These are phyloP conservation scores for Chrysolina americana DNA, from an alignment of 2,888 invertebrate genomes.

Conservation along the genomic window DNA sequence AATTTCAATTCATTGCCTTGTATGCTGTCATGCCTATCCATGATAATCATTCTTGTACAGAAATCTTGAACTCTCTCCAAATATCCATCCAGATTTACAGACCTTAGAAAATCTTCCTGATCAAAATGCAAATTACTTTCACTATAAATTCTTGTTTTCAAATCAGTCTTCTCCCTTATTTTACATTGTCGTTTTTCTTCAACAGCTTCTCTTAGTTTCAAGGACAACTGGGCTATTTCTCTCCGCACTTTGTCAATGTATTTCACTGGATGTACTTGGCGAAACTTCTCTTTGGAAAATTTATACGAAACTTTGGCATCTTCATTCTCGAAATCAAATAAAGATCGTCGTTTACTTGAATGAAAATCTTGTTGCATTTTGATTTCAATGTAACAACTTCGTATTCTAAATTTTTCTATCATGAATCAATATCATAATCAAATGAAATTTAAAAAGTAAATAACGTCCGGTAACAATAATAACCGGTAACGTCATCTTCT, in stretches of 20 bases:
- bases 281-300: conserved; percentile 33
- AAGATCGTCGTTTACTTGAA: conserved; percentile 32
- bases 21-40: conserved; percentile 11
- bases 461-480: too few species aligned
- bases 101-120: conserved; percentile 37
- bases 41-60: conserved; percentile 22
- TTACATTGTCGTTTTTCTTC: conserved; percentile 30
- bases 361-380: conserved; percentile 23
- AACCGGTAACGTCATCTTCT: too few species aligned
- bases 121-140: conserved; percentile 34
- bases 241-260: conserved; percentile 40
- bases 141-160: conserved; percentile 31
- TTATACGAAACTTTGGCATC: neutral
- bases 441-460: too few species aligned
- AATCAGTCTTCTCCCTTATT: conserved; percentile 28
- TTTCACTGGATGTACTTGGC: conserved; percentile 30
- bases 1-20: conserved; percentile 12
- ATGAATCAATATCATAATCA: too few species aligned
- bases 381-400: neutral
- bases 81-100: conserved; percentile 35
- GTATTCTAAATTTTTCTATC: too few species aligned
- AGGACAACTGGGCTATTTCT: conserved; percentile 42
- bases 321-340: conserved; percentile 33
- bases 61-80: conserved; percentile 32
- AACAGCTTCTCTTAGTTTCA: conserved; percentile 25